Percentiles rank a stretch among this genome's conserved stretches.
Conservation (phyloP, 30 jellyfish, hydroid and myxozoan species). For the Mastigias papua region DNA sequence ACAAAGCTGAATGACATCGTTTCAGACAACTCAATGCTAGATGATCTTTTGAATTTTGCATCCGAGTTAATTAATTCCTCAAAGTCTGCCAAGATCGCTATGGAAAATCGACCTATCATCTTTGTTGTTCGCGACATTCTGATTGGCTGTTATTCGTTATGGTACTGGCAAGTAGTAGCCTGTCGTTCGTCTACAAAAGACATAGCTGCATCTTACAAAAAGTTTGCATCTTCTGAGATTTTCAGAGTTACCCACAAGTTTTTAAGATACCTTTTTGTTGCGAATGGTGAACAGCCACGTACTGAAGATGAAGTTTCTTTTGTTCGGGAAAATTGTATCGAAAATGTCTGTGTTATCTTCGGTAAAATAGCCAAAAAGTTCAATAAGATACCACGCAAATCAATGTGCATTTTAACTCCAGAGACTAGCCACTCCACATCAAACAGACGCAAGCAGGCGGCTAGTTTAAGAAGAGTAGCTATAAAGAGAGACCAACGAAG, state of each 20-base stretch:
- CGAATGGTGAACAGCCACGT: neutral
- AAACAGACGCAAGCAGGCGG: slow-evolving; percentile 32
- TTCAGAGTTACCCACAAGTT: slow-evolving; percentile 22
- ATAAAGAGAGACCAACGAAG: slow-evolving; percentile 32
- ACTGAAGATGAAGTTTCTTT: neutral
- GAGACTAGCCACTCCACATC: slow-evolving; percentile 5
- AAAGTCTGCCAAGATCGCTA: neutral
- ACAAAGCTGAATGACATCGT: neutral
- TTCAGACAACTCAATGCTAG: slow-evolving; percentile 7
- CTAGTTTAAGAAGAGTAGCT: slow-evolving; percentile 20
- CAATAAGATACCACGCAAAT: neutral
- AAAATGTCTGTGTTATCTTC: neutral
- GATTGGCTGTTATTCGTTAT: slow-evolving; percentile 26
- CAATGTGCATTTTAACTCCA: slow-evolving; percentile 2
- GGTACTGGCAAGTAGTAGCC: slow-evolving; percentile 28
- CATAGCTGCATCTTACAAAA: slow-evolving; percentile 3
- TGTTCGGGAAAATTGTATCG: neutral
- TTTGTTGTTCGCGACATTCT: slow-evolving; percentile 2
- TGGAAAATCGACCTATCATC: neutral
- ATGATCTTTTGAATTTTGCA: slow-evolving; percentile 4
- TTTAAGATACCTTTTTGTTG: neutral
- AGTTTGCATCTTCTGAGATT: slow-evolving; percentile 41
- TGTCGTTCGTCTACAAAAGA: slow-evolving; percentile 18
- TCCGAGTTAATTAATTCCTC: neutral
- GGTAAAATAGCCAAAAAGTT: slow-evolving; percentile 25